Evolutionary conservation across 2,888 invertebrate species (phyloP), one percentile per base, ranked within the genome.

Genomic region (Encarsia formosa): DNA sequence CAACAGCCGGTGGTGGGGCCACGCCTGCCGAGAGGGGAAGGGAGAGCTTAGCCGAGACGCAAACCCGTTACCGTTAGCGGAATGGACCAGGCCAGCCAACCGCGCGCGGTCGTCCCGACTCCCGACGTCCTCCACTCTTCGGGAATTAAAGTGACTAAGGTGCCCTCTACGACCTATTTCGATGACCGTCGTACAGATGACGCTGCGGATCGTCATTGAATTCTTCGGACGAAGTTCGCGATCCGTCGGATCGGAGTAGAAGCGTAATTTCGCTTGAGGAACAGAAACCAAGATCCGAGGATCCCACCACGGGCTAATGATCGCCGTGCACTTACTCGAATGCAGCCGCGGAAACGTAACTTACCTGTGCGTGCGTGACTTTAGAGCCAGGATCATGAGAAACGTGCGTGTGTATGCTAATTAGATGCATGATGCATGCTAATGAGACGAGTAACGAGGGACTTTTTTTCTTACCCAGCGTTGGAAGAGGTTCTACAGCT

Each of bases 31-130:
- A 18, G 15, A 34, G 24, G n/a, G 19, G 8, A 29, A 29, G 13
- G 8, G 48, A 29, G n/a, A 26, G 18, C 9, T 68, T 74, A 73
- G 73, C 71, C 62, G 65, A 67, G 73, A 73, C 72, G 65, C 73
- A 64, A 73, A 73, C 73, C 73, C 73, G 71, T 74, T 74, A 74
- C 74, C 74, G 71, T 73, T 73, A 74, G 74, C 62, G 69, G 73
- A 73, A 73, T 71, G 70, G 69, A 65, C 66, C 63, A 59, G n/a
- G n/a, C n/a, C n/a, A n/a, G n/a, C n/a, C n/a, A n/a, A n/a, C 51
- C 56, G 55, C 60, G 57, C 54, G 57, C 49, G 52, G 49, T 60
- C 60, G 47, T 49, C 58, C 55, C 56, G 57, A 58, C 61, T 56
- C 49, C 61, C 29, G 4, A 13, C 18, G 38, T 15, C 38, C 38